These are phyloP conservation scores for Brienomyrus brachyistius DNA, from an alignment of 2,113 vertebrate genomes.

Conservation along the genomic window DNA sequence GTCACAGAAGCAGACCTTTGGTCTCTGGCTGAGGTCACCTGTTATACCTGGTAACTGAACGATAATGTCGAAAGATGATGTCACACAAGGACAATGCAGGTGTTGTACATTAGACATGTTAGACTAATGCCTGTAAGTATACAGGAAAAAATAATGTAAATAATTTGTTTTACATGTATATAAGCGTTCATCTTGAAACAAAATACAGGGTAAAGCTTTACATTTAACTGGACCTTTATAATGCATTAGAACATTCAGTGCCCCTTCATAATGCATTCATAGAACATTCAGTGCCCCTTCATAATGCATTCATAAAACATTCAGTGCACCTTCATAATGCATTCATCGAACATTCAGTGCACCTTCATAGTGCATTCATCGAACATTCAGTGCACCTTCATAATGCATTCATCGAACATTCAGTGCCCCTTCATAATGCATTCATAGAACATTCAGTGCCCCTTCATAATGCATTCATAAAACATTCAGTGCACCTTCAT, in stretches of 20 bases:
- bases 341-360: too few relatives aligned
- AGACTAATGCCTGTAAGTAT: neutral
- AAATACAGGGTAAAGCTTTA: neutral
- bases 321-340: too few relatives aligned
- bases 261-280: neutral
- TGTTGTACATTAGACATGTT: neutral
- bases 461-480: neutral
- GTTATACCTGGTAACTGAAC: neutral
- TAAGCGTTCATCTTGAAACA: neutral
- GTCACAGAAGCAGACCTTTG: conserved; percentile 10
- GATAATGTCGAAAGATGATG: neutral
- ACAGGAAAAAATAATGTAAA: neutral
- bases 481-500: neutral
- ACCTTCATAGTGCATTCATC: neutral
- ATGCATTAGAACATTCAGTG: neutral
- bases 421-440: neutral
- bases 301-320: neutral
- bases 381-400: neutral
- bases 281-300: neutral
- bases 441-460: neutral
- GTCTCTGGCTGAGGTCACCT: neutral
- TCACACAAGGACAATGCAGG: neutral
- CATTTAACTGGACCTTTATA: neutral
- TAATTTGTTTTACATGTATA: neutral
- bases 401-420: neutral